phyloP scores from a whole-genome alignment of 2,888 invertebrate species.

The Steinernema carpocapsae region DNA sequence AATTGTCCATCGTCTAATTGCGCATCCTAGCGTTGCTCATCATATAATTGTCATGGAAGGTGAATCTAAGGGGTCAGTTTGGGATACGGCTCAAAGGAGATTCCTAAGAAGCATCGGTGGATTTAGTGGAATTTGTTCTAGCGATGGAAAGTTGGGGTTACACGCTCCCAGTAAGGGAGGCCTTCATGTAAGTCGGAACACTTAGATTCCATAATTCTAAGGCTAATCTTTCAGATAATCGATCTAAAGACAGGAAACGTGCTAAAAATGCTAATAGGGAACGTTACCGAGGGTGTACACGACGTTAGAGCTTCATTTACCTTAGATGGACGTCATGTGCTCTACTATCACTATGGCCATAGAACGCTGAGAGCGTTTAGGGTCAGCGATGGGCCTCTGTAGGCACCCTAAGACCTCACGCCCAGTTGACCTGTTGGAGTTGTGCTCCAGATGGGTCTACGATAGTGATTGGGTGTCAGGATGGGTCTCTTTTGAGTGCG shows the following conservation, averaged over 20 bases:
- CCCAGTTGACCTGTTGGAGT: constrained; percentile 60
- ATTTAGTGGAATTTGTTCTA: constrained; percentile 54
- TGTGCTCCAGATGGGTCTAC: constrained; percentile 55
- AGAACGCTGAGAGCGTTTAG: constrained; percentile 91
- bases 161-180: constrained; percentile 91
- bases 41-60: constrained; percentile 63
- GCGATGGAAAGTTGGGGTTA: constrained; percentile 81
- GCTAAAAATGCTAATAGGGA: constrained; percentile 85
- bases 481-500: constrained; percentile 60
- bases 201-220: background rate
- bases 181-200: constrained; percentile 74
- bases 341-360: constrained; percentile 93
- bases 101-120: constrained; percentile 52
- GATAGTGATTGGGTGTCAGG: constrained; percentile 60
- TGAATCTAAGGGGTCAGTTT: constrained; percentile 57
- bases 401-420: constrained; percentile 80
- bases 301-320: constrained; percentile 93
- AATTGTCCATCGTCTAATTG: constrained; percentile 53
- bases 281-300: constrained; percentile 91
- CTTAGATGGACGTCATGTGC: constrained; percentile 88
- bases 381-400: constrained; percentile 86
- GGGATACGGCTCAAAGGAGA: constrained; percentile 56
- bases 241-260: constrained; percentile 88
- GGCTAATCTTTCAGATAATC: constrained; percentile 73
- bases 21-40: constrained; percentile 52